Base-by-base conservation (phyloP, 2,797 vertebrate species). In the Hippoglossus hippoglossus region DNA sequence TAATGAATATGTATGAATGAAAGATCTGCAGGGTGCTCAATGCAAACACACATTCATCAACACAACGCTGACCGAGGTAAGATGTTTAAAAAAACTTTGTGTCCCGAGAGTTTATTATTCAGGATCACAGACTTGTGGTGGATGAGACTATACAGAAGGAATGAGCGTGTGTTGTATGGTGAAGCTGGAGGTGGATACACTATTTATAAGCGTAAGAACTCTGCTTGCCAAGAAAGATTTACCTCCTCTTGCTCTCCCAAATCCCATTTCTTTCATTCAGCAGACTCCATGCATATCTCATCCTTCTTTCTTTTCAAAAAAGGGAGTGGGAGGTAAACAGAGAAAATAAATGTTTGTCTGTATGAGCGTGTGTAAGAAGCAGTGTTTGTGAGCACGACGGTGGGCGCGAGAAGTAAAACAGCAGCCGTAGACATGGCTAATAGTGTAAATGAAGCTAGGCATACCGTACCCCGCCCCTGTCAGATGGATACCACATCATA, bases 1-100 rank as follows among this genome's bases (percentile, higher is more conserved):
- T 6, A 10, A 87, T 91, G 81, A 87, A 90, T 87, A 89, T 88
- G 86, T 79, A 89, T 86, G 71, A 71, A 51, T 39, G 25, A 76
- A 67, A 64, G 51, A 83, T 83, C 79, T 85, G 81, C 76, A 73
- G 79, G 73, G 69, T 52, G 52, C 56, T 81, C 57, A 57, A 16
- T 58, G 31, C 82, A 82, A 87, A 84, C 61, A 80, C 77, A 75
- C 67, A 82, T 84, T 81, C 68, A 84, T 86, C 80, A 86, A 24
- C 67, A 73, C 84, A 79, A 77, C 67, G 75, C 58, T 53, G 75
- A 83, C 63, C 66, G 77, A 86, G 73, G 74, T 85, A 77, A 71
- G 76, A 61, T 68, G 70, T 84, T 83, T 83, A 67, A 88, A 73
- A 73, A 68, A 85, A 75, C 67, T 77, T 79, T 75, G 55, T 71